phyloP scores from a whole-genome alignment of 2,797 vertebrate species.

The Xenops minutus region DNA sequence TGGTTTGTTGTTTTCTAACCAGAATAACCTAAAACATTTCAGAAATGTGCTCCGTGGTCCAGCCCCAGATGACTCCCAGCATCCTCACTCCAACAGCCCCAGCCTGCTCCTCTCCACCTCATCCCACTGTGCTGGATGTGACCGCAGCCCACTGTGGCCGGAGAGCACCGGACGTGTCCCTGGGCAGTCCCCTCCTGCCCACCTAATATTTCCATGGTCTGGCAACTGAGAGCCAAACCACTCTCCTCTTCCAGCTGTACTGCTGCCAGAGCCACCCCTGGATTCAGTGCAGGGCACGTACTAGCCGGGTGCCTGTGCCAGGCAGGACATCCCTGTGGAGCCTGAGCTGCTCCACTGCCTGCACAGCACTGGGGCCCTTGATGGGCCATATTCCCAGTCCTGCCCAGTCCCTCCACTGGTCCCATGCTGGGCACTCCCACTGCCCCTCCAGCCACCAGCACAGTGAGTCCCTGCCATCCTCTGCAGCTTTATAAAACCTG shows the following conservation, averaged over 20 bases:
- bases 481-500: neutral
- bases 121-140: rapidly evolving
- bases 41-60: neutral
- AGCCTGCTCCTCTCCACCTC: rapidly evolving
- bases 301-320: rapidly evolving
- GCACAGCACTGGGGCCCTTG: rapidly evolving
- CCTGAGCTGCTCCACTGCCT: neutral
- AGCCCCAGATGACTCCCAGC: neutral
- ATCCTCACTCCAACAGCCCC: neutral
- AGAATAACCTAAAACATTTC: conserved; percentile 33
- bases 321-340: neutral
- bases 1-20: conserved; percentile 33
- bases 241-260: neutral
- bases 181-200: neutral
- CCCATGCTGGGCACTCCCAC: rapidly evolving
- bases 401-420: neutral
- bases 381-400: neutral
- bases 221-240: neutral
- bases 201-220: neutral
- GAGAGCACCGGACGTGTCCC: neutral
- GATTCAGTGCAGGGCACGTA: neutral
- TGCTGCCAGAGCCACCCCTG: neutral
- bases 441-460: neutral
- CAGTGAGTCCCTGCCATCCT: neutral
- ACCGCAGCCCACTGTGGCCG: neutral